Evolutionary conservation across 2,113 vertebrate species (phyloP).

Genomic region (Mesocricetus auratus): DNA sequence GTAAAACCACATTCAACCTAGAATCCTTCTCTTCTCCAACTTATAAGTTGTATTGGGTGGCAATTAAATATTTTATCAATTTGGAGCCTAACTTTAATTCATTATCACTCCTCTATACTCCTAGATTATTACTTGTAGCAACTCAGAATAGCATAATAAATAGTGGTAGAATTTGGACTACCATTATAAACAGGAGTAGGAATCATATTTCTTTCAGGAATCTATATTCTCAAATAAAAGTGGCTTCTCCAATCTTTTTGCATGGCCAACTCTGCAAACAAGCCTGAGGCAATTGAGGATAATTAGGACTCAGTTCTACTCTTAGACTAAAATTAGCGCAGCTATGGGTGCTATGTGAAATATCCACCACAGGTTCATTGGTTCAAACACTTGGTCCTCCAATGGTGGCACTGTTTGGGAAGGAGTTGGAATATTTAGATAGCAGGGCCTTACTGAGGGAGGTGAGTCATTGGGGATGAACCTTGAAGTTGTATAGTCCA

Average conservation of each 20-base stretch:
- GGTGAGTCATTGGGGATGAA: background rate
- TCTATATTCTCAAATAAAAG: background rate
- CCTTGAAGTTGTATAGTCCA: background rate
- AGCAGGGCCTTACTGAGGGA: background rate
- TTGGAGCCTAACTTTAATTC: background rate
- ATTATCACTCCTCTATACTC: background rate
- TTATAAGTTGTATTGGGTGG: background rate
- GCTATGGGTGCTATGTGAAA: background rate
- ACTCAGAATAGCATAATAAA: conserved; percentile 34
- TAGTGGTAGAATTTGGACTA: background rate
- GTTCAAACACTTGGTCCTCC: background rate
- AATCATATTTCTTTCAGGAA: background rate
- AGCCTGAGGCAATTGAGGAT: background rate
- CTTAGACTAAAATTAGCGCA: background rate
- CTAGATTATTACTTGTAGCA: background rate
- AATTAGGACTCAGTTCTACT: background rate
- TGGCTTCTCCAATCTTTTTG: background rate
- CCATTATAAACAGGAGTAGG: background rate
- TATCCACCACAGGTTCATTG: background rate
- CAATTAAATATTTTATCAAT: conserved; percentile 32
- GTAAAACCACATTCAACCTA: conserved; percentile 26
- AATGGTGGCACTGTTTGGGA: background rate
- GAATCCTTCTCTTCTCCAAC: background rate
- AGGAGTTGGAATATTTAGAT: background rate
- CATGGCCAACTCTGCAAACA: conserved; percentile 27